Base-by-base conservation (phyloP, 2,797 vertebrate species). In the Buceros bicornis region DNA sequence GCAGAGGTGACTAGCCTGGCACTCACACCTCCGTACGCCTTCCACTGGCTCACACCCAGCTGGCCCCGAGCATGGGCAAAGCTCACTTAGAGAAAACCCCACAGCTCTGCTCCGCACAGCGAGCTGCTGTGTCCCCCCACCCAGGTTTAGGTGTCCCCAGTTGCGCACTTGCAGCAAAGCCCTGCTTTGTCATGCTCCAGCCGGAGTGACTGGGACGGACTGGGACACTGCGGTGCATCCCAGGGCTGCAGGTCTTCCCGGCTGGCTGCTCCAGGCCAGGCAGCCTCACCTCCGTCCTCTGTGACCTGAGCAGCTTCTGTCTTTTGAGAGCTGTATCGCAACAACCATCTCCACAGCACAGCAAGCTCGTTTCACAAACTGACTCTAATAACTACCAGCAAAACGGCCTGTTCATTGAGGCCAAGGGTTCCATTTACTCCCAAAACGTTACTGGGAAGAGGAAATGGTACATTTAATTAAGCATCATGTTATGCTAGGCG, bases 361-460 rank as follows among this genome's bases (percentile, higher is more conserved):
- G 62, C 33, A 11, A 74, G 77, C 88, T 74, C 57, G 5, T 76
- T 69, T 70, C 67, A 35, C 62, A 71, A 24, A 50, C 81, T 21
- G 48, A 16, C 82, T 85, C 57, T 18, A 43, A 33, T 71, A 82
- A 66, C 76, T 14, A 10, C 42, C 33, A 50, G 29, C 57, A 56
- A 51, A 86, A 79, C 14, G 48, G 81, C 43, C 79, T 15, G 53
- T 35, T 76, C 88, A 48, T 51, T 7, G 62, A 86, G 88, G 67
- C 88, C 85, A 79, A 74, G 77, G 62, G 62, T 53, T 86, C 51
- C 48, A 66, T 89, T 89, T 74, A 43, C 74, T 70, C 58, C 85
- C 25, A 43, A 82, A 93, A 82, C 5, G 2, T 61, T 71, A 24
- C 58, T 71, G 79, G 82, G 85, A 86, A 71, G 72, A 83, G 73